These are phyloP conservation scores for Linnaemya tessellans DNA, from an alignment of 2,888 invertebrate genomes.

Conservation along the genomic window DNA sequence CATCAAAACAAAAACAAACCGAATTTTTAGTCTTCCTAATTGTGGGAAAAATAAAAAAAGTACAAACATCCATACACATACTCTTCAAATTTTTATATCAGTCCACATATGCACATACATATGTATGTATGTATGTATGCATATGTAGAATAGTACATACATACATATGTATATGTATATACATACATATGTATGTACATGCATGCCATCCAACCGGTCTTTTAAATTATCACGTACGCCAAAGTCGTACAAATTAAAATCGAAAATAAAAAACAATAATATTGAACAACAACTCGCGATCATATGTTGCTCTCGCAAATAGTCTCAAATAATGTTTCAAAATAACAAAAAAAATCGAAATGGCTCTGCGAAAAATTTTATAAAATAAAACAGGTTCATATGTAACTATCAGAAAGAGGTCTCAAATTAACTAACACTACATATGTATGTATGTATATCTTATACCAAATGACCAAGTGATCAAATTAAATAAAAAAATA, in stretches of 20 bases:
- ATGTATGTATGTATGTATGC: conserved; percentile 1
- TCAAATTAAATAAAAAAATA: too few relatives aligned
- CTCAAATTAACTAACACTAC: too few relatives aligned
- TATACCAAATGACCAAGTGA: too few relatives aligned
- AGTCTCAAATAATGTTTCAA: too few relatives aligned
- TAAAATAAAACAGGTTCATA: too few relatives aligned
- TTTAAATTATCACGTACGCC: conserved; percentile 49
- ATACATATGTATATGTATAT: neutral
- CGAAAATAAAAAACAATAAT: neutral
- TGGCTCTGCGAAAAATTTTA: too few relatives aligned
- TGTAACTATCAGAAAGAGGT: too few relatives aligned
- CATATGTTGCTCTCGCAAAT: neutral
- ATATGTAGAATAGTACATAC: neutral
- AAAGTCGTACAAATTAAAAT: neutral
- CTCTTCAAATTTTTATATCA: too few relatives aligned
- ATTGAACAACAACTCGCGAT: neutral
- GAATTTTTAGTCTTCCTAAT: conserved; percentile 11
- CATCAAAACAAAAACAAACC: conserved; percentile 45
- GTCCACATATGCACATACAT: neutral
- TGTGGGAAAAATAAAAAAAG: neutral
- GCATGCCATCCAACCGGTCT: conserved; percentile 34
- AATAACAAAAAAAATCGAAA: too few relatives aligned
- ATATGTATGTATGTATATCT: too few relatives aligned
- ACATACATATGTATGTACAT: neutral
- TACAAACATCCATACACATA: neutral